phyloP scores from a whole-genome alignment of 2,113 vertebrate genomes.

The Pantherophis guttatus region DNA sequence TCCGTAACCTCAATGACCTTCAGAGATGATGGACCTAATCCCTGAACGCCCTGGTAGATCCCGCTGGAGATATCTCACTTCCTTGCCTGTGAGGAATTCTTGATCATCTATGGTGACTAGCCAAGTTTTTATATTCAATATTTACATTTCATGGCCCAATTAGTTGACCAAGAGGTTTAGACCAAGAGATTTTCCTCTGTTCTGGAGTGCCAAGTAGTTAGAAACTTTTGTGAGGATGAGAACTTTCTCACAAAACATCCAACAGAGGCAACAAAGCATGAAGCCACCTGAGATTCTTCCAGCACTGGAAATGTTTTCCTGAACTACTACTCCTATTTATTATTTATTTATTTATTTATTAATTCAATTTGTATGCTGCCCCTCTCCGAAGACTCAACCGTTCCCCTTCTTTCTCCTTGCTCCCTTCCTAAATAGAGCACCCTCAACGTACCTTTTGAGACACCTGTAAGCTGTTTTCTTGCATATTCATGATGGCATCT shows the following conservation, averaged over 20 bases:
- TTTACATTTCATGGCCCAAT: not conserved
- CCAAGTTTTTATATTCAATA: not conserved
- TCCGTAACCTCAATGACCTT: not conserved
- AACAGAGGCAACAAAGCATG: not conserved
- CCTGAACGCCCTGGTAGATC: not conserved
- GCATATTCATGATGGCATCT: constrained; percentile 98
- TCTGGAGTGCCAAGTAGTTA: not conserved
- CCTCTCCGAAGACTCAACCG: not conserved
- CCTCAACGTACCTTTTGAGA: constrained; percentile 84
- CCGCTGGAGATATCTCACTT: not conserved
- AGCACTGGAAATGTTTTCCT: not conserved
- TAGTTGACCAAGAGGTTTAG: not conserved
- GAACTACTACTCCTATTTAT: not conserved
- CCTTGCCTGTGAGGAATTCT: not conserved
- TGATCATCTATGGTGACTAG: not conserved
- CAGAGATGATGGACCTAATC: not conserved
- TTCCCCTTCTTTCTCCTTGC: not conserved
- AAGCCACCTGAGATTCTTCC: not conserved
- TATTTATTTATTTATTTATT: too few species aligned
- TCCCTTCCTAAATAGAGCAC: too few species aligned
- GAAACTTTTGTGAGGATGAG: not conserved
- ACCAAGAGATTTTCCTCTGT: not conserved
- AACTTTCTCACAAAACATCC: not conserved
- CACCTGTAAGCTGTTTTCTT: constrained; percentile 96
- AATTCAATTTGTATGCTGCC: too few species aligned